Evolutionary conservation across 64 coral and sea anemone species (phyloP).

Genomic region (Orbicella faveolata): DNA sequence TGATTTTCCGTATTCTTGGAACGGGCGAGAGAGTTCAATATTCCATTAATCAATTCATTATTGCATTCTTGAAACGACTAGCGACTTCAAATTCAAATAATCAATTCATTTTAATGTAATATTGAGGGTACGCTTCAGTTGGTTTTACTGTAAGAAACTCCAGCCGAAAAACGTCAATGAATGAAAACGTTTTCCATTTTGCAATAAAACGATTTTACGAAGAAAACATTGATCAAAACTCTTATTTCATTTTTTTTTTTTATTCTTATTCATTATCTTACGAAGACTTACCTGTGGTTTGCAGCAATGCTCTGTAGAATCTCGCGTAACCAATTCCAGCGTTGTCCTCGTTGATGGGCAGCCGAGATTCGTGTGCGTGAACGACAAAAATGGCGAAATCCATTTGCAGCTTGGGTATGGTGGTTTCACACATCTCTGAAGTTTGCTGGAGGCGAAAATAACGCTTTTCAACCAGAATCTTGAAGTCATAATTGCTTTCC

Average conservation of each 20-base stretch:
- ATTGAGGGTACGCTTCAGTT: too few species aligned
- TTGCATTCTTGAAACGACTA: too few species aligned
- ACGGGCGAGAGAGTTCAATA: too few species aligned
- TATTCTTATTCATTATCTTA: not conserved
- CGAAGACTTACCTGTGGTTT: constrained; percentile 43
- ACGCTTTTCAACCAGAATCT: not conserved
- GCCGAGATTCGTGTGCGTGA: constrained; percentile 73
- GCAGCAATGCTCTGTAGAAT: constrained; percentile 69
- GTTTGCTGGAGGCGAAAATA: constrained; percentile 60
- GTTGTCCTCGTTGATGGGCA: constrained; percentile 64
- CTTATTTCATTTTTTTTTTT: too few species aligned
- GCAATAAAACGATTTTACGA: not conserved
- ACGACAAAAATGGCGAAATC: constrained; percentile 81
- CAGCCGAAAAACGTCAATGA: too few species aligned
- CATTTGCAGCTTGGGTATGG: not conserved
- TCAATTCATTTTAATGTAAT: too few species aligned
- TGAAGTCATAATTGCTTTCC: not conserved
- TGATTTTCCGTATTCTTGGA: too few species aligned
- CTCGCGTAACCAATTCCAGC: constrained; percentile 76
- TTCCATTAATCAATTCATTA: too few species aligned
- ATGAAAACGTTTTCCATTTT: too few species aligned
- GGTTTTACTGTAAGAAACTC: too few species aligned
- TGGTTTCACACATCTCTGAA: constrained; percentile 1
- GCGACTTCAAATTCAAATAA: too few species aligned
- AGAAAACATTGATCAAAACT: not conserved